Percentiles rank a stretch among this genome's conserved stretches.
Evolutionary conservation across 1,140 invertebrate species (phyloP).

Genomic region (Pogonognathellus flavescens): DNA sequence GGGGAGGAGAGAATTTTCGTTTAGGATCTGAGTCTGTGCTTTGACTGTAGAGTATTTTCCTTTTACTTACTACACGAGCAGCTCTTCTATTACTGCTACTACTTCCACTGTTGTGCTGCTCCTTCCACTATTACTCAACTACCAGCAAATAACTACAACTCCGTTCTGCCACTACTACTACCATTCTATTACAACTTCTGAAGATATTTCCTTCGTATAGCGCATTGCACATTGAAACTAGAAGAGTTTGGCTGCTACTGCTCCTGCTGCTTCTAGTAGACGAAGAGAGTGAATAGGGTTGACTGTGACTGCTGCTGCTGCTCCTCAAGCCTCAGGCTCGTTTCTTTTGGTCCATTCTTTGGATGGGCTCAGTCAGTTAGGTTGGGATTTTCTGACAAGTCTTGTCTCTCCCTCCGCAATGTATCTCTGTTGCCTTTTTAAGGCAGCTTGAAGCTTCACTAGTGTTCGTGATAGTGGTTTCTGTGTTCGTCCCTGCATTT

Average conservation of each 20-base stretch:
- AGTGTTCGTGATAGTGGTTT: slow-evolving; percentile 16
- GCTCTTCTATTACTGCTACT: slow-evolving; percentile 4
- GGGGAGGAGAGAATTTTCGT: slow-evolving; percentile 39
- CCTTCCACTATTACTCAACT: neutral
- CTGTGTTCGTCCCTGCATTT: neutral
- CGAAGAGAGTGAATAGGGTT: neutral
- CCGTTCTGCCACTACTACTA: neutral
- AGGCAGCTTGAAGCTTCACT: slow-evolving; percentile 6
- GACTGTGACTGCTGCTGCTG: neutral
- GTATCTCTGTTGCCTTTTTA: slow-evolving; percentile 28
- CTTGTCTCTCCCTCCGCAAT: slow-evolving; percentile 30
- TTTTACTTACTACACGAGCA: slow-evolving; percentile 5
- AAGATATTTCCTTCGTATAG: slow-evolving; percentile 4
- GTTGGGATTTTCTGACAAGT: slow-evolving; percentile 46
- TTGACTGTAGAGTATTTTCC: neutral
- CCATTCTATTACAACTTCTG: neutral
- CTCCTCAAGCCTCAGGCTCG: slow-evolving; percentile 26
- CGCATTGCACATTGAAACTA: neutral
- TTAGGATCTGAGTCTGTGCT: slow-evolving; percentile 42
- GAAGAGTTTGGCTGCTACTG: too few relatives aligned
- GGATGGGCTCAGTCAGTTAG: slow-evolving; percentile 46
- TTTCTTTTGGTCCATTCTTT: slow-evolving; percentile 49
- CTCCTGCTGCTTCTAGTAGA: too few relatives aligned
- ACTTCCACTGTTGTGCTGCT: neutral
- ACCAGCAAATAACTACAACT: too few relatives aligned